Percentiles rank a stretch among this genome's conserved stretches.
Conservation (phyloP, 1,140 invertebrate genomes). For the Odontomachus brunneus region DNA sequence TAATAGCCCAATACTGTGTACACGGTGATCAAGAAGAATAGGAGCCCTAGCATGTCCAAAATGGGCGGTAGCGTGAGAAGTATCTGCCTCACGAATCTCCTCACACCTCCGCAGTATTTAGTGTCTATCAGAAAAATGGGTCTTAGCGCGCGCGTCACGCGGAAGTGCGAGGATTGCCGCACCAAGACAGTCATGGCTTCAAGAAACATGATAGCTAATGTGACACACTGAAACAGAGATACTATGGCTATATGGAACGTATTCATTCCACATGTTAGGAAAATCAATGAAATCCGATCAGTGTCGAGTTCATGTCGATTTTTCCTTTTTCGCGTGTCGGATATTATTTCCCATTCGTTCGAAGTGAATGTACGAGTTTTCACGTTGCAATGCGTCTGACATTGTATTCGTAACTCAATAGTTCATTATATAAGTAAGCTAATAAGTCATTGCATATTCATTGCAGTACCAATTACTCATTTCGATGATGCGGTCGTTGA, state of each 20-base stretch:
- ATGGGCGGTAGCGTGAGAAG: conserved; percentile 95
- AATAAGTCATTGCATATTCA: conserved; percentile 32
- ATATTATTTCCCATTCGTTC: conserved; percentile 28
- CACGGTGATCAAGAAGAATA: conserved; percentile 94
- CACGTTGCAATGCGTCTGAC: conserved; percentile 16
- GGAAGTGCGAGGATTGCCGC: conserved; percentile 93
- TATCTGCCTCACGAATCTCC: conserved; percentile 91
- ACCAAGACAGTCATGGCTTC: conserved; percentile 93
- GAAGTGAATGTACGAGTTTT: conserved; percentile 17
- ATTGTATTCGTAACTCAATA: conserved; percentile 26
- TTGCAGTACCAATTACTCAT: conserved; percentile 26
- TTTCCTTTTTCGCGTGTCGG: neutral
- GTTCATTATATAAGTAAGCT: conserved; percentile 50
- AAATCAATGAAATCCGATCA: neutral
- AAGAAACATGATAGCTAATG: conserved; percentile 93
- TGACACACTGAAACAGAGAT: conserved; percentile 88
- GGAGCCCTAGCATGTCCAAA: conserved; percentile 93
- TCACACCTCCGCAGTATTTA: conserved; percentile 91
- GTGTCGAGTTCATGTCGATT: neutral
- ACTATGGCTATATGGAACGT: too few species aligned
- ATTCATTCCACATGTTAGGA: neutral
- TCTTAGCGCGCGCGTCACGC: conserved; percentile 94
- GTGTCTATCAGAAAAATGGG: conserved; percentile 96
- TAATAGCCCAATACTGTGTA: conserved; percentile 94
- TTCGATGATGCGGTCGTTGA: neutral